A percentile compares a stretch with the other conserved stretches of the same genome.
These are phyloP conservation scores for Timandra comae DNA, from an alignment of 2,888 invertebrate species.

Conservation along the genomic window DNA sequence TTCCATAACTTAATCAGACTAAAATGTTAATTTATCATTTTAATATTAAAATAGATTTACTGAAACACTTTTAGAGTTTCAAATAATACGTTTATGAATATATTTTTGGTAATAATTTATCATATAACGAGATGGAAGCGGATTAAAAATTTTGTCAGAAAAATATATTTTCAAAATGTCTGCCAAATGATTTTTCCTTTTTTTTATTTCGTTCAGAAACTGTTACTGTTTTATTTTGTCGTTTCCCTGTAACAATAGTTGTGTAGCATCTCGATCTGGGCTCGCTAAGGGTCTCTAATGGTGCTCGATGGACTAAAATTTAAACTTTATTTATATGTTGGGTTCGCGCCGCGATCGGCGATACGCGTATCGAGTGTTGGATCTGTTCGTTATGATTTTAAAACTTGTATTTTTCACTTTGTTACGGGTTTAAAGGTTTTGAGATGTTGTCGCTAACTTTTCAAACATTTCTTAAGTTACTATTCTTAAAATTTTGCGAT, in stretches of 20 bases:
- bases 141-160: no score
- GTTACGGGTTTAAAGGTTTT: no score
- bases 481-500: no score
- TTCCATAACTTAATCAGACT: conserved; percentile 14
- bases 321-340: conserved; percentile 54
- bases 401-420: no score
- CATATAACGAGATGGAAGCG: no score
- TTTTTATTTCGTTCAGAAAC: no score
- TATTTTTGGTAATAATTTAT: not conserved
- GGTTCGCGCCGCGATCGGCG: conserved; percentile 56
- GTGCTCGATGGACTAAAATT: conserved; percentile 66
- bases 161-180: no score
- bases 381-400: conserved; percentile 23
- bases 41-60: not conserved
- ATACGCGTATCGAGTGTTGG: conserved; percentile 17
- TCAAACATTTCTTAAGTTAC: no score
- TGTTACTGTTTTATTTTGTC: no score
- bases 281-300: conserved; percentile 69
- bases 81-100: conserved; percentile 1
- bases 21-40: no score
- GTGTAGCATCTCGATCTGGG: conserved; percentile 29
- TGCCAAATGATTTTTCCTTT: conserved; percentile 27
- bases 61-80: conserved; percentile 5
- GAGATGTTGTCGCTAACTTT: no score
- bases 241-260: conserved; percentile 56